Evolutionary conservation across 1,140 invertebrate genomes (phyloP), one percentile per base, ranked within the genome.

Genomic region (Fopius arisanus): DNA sequence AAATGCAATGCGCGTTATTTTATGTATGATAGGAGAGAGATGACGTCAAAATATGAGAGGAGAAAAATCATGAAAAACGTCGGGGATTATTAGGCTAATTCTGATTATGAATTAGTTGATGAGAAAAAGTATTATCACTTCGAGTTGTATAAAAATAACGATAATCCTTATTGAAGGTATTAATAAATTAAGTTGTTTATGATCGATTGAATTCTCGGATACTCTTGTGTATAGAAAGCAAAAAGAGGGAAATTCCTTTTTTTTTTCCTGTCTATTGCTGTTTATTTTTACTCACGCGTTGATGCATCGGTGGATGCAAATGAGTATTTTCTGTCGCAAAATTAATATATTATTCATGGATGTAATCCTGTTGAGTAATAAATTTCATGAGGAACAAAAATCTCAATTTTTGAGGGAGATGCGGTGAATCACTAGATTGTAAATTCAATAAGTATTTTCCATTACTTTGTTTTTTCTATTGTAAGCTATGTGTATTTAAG

Each of bases 401-500:
- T 28, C 23, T 74, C 68, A 79, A 78, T 80, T 78, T 78, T 81
- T 76, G 81, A 81, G 80, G 74, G 84, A 77, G 77, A 82, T 84
- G 78, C 77, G 77, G 84, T 78, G 78, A 79, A 75, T 82, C 76
- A 80, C 78, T 85, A 85, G 79, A 79, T 76, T 86, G 85, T 86
- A 85, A 81, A 85, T 84, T 86, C 83, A 37, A 80, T 86, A 81
- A 86, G 83, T 86, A 84, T 82, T 79, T 78, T 79, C 76, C 77
- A 84, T 85, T 86, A 83, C 84, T 82, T 83, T 21, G 23, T 59
- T 59, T 59, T 59, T 59, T 59, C 54, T 59, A 59, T 28, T 26
- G 54, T 59, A 86, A 83, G 84, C 78, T 78, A 84, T 78, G 79
- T 87, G 84, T 85, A 87, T 87, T 86, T 85, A 87, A 84, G 83